Percentiles rank a stretch among this genome's conserved stretches.
phyloP scores from a whole-genome alignment of 2,888 invertebrate genomes.

The Rotaria macrura region DNA sequence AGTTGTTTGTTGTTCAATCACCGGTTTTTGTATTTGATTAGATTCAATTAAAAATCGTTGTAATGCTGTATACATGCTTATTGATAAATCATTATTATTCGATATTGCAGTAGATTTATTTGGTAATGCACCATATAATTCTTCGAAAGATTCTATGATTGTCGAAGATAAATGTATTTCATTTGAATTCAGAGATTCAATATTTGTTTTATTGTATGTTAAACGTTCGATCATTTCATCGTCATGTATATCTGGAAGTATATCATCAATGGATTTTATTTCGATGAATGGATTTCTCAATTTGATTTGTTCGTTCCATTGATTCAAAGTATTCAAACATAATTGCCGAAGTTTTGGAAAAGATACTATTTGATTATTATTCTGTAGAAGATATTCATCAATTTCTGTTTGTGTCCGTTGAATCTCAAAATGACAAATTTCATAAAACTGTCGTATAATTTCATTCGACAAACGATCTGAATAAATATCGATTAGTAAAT shows the following conservation, averaged over 20 bases:
- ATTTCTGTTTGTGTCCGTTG: neutral
- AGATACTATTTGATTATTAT: neutral
- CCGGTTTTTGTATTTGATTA: neutral
- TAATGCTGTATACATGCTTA: neutral
- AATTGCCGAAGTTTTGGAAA: neutral
- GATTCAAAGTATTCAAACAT: neutral
- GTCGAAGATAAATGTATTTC: neutral
- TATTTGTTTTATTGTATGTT: neutral
- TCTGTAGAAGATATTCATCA: neutral
- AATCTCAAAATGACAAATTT: neutral
- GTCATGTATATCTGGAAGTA: slow-evolving; percentile 2
- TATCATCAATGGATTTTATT: neutral
- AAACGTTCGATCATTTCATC: neutral
- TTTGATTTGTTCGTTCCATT: slow-evolving; percentile 9
- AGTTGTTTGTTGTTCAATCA: neutral
- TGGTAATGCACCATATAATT: neutral
- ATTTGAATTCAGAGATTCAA: neutral
- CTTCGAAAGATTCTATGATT: neutral
- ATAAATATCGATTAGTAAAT: neutral
- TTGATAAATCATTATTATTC: neutral
- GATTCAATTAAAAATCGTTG: neutral
- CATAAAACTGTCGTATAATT: neutral
- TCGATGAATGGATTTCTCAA: neutral
- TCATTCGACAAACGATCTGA: neutral
- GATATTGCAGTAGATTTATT: neutral